Percentiles rank a stretch among this genome's conserved stretches.
Evolutionary conservation across 2,797 vertebrate species (phyloP).

Genomic region (Manis javanica): DNA sequence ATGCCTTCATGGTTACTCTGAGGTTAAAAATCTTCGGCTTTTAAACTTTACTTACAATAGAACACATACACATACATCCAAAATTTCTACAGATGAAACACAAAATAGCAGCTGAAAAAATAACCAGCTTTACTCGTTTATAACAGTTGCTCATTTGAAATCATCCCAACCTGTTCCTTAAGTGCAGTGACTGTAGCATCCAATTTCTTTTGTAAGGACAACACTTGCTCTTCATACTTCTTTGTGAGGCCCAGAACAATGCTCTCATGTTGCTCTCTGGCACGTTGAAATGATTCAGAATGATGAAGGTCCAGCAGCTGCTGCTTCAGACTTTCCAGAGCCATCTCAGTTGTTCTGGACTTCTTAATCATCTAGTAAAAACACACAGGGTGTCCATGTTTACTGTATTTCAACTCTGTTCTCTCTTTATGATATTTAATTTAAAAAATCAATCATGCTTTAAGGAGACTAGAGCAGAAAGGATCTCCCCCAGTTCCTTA

Average conservation of each 20-base stretch:
- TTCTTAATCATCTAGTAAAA: constrained; percentile 90
- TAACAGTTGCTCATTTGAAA: background rate
- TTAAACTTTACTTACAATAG: background rate
- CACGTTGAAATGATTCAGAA: constrained; percentile 93
- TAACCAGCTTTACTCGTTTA: background rate
- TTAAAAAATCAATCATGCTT: background rate
- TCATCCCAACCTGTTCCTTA: constrained; percentile 90
- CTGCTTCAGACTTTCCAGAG: constrained; percentile 95
- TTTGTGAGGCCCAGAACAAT: constrained; percentile 89
- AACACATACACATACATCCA: background rate
- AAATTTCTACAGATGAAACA: background rate
- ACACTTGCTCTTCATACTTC: constrained; percentile 91
- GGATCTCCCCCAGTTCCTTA: background rate
- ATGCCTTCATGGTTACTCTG: background rate
- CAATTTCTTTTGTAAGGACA: constrained; percentile 90
- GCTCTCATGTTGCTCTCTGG: constrained; percentile 93
- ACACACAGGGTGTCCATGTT: background rate
- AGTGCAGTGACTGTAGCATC: constrained; percentile 88
- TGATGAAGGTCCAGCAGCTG: constrained; percentile 94
- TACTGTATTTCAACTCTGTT: background rate
- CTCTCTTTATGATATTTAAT: background rate
- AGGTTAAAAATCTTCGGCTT: background rate
- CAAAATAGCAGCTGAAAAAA: constrained; percentile 23
- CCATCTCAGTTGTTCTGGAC: constrained; percentile 91
- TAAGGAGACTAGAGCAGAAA: background rate